A percentile compares a stretch with the other conserved stretches of the same genome.
Conservation (phyloP, 2,888 invertebrate genomes). For the Synergus umbraculus region DNA sequence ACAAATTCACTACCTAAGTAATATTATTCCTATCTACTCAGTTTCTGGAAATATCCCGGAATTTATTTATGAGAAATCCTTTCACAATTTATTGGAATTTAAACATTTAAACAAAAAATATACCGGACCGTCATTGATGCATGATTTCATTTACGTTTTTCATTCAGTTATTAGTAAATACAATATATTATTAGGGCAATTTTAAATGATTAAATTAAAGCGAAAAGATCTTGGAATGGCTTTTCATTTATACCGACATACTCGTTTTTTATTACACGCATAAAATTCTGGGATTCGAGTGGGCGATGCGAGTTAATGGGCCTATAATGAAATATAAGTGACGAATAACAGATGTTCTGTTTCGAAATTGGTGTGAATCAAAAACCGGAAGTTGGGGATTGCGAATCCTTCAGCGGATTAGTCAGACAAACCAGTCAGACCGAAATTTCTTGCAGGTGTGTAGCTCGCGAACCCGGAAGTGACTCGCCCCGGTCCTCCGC, state of each 20-base stretch:
- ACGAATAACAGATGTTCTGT: constrained; percentile 32
- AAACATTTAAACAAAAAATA: too few species aligned
- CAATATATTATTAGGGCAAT: too few species aligned
- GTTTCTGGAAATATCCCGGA: too few species aligned
- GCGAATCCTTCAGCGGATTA: constrained; percentile 49
- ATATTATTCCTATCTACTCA: background rate
- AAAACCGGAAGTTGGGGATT: constrained; percentile 47
- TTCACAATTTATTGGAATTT: too few species aligned
- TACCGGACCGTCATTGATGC: too few species aligned
- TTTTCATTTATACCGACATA: background rate
- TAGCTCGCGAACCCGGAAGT: constrained; percentile 47
- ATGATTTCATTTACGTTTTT: too few species aligned
- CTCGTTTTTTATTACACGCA: background rate
- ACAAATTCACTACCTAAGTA: background rate
- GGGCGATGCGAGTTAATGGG: constrained; percentile 11
- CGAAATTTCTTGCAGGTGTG: constrained; percentile 48
- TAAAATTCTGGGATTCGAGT: constrained; percentile 12
- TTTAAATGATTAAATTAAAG: too few species aligned
- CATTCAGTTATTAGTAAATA: too few species aligned
- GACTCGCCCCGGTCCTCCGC: constrained; percentile 47
- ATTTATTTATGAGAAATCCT: too few species aligned
- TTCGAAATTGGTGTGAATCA: constrained; percentile 4
- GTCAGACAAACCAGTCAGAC: constrained; percentile 37
- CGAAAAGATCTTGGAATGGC: too few species aligned
- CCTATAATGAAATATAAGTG: constrained; percentile 7